Evolutionary conservation across 2,797 vertebrate genomes (phyloP), one percentile per base, ranked within the genome.

Genomic region (Allenopithecus nigroviridis): DNA sequence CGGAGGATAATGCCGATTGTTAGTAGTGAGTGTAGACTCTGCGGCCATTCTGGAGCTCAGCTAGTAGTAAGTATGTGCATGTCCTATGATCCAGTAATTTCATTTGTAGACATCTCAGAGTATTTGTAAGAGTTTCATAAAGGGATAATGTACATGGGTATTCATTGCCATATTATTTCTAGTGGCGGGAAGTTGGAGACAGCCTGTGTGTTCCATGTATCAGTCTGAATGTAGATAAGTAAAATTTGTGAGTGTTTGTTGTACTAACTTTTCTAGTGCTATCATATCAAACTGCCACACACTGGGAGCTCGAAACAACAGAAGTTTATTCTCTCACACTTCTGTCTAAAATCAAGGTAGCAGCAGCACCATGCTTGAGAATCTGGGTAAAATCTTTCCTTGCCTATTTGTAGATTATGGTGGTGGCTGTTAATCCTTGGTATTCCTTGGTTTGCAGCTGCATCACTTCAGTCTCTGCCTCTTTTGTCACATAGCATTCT

Each of bases 81-180:
- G 3, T 26, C n/a, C 13, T 88, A 4, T 91, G 53, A 22, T 36
- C 75, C 55, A 84, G 2, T 89, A 91, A 72, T 86, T 96, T 93
- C 5, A 43, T 83, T 92, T 92, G 68, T 94, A 81, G 16, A 75
- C 26, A 36, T 80, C 39, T 79, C 19, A 92, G 39, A 48, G 5
- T 89, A 59, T 91, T 94, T 96, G 5, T 95, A 90, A 50, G 48
- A 90, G n/a, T 79, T 95, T 70, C n/a, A 50, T 80, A 80, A 91
- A 17, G 41, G 48, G 5, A 74, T 92, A 26, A 26, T 84, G 16
- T 41, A 33, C 2, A 8, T 74, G 12, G n/a, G 33, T 95, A n/a
- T 94, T 93, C 33, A 78, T 48, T 85, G 48, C 57, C 48, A 16
- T 86, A 70, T 70, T 91, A 85, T 59, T 92, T 97, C 28, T 78